Base-by-base conservation (phyloP, 35 echinoderm and acorn worm species). In the Amphiura filiformis region DNA sequence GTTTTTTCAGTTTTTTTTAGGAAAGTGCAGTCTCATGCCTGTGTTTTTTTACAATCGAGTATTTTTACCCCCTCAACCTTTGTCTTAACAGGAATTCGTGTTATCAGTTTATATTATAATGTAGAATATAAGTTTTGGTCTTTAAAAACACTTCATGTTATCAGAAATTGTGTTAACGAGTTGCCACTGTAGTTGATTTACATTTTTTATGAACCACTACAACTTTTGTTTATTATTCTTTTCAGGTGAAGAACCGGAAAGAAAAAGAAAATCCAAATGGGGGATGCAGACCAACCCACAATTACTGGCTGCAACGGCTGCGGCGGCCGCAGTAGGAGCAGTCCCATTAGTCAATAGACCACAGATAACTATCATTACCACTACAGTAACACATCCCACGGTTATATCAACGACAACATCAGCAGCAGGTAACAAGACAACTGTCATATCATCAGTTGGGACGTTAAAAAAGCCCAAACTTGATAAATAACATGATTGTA, bases 251-350 rank as follows among this genome's bases (percentile, higher is more conserved):
- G 92, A 97, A 78, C 76, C 84, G 56, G 86, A 90, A 76, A 85
- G 89, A 56, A 97, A 97, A 57, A 91, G 95, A 26, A 97, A 97
- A 44, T 88, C 88, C 35, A 97, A 97, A 38, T 97, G 95, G 95
- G 95, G 92, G 33, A 81, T 86, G 23, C 86, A 52, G 20, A 52
- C 44, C 44, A 47, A 49, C 28, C 81, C 81, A 5, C 23, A 11
- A 15, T 31, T 49, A 13, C n/a, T n/a, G n/a, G n/a, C n/a, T n/a
- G n/a, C n/a, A n/a, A n/a, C n/a, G n/a, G n/a, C n/a, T n/a, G n/a
- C n/a, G n/a, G n/a, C n/a, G n/a, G 77, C 31, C 18, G 31, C 88
- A 23, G 84, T 49, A 0, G 70, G 47, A 76, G 78, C 91, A 0
- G 57, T 84, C 1, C 35, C 84, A 1, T 32, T 82, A 28, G 31